Evolutionary conservation across 2,113 vertebrate genomes (phyloP).

Genomic region (Octodon degus): DNA sequence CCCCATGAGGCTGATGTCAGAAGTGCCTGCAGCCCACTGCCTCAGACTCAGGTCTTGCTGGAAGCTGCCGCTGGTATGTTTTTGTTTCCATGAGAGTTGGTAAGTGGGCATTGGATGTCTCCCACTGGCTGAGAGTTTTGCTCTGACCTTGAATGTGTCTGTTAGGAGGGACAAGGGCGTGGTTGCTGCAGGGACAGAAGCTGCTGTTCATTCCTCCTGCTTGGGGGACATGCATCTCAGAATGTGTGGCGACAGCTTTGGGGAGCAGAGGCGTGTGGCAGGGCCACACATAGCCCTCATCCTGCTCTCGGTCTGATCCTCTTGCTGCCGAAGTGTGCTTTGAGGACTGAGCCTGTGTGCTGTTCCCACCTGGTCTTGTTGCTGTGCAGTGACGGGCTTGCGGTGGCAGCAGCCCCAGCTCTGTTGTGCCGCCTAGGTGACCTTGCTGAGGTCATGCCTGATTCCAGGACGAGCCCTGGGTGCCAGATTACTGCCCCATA

Average conservation of each 20-base stretch:
- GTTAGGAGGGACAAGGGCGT: fast-evolving
- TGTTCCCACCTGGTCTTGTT: neutral
- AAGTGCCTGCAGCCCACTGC: no score
- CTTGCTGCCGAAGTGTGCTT: neutral
- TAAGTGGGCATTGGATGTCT: neutral
- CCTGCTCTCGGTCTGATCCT: neutral
- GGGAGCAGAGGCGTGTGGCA: fast-evolving
- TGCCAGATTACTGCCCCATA: fast-evolving
- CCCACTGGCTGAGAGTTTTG: neutral
- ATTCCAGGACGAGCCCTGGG: fast-evolving
- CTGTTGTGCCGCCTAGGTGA: fast-evolving
- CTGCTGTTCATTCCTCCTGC: neutral
- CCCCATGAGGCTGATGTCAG: neutral
- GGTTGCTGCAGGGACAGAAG: neutral
- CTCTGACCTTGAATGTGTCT: fast-evolving
- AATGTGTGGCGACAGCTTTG: fast-evolving
- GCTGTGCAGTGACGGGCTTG: fast-evolving
- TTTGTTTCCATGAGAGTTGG: fast-evolving
- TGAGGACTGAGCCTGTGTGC: fast-evolving
- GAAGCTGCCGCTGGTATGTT: fast-evolving
- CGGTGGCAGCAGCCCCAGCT: neutral
- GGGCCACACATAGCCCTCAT: no score
- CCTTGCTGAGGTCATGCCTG: fast-evolving
- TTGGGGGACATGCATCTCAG: fast-evolving
- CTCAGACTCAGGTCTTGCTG: fast-evolving